Evolutionary conservation across 2,797 vertebrate species (phyloP).

Genomic region (Sciurus vulgaris): DNA sequence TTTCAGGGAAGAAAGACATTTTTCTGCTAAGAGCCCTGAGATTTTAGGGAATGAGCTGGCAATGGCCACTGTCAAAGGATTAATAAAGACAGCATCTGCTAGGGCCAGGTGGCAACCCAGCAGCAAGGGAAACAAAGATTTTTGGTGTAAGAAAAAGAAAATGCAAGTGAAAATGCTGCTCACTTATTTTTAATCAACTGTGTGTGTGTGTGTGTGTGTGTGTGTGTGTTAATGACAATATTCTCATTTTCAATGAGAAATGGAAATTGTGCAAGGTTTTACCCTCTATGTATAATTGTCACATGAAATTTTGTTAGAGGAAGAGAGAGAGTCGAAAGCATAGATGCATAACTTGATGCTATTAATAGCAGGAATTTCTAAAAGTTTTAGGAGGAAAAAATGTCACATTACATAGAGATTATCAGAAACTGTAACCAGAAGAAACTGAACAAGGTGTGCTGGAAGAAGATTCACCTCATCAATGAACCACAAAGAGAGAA

Average conservation of each 20-base stretch:
- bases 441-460: not conserved
- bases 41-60: conserved; percentile 53
- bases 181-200: not conserved
- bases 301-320: conserved; percentile 2
- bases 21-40: not conserved
- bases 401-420: not conserved
- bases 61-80: conserved; percentile 59
- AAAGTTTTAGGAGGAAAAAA: not conserved
- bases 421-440: not conserved
- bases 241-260: not conserved
- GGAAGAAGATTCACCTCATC: not conserved
- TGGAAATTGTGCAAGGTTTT: not conserved
- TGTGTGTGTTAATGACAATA: not conserved
- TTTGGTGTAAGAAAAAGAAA: conserved; percentile 18
- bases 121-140: conserved; percentile 61
- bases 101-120: conserved; percentile 72
- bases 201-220: not conserved
- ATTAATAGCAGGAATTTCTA: not conserved
- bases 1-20: conserved; percentile 4
- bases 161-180: not conserved
- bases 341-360: not conserved
- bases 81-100: conserved; percentile 69
- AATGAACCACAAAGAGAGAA: not conserved
- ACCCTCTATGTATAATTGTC: not conserved
- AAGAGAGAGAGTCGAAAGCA: not conserved